These are phyloP conservation scores for Spialia ferax DNA, from an alignment of 2,888 invertebrate genomes.

Conservation along the genomic window DNA sequence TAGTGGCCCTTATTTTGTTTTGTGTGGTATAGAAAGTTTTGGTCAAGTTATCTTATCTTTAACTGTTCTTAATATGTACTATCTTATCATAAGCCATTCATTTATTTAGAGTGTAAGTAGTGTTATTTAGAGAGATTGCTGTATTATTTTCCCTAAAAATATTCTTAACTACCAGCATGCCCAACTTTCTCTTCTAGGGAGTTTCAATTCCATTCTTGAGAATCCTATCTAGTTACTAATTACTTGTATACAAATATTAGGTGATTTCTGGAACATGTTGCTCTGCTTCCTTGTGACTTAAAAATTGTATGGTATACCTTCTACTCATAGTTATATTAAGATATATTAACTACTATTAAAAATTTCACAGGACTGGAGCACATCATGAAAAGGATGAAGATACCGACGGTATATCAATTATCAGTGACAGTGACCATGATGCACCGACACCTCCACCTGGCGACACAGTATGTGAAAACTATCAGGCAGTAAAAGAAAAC, in stretches of 20 bases:
- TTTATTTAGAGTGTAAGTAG: background rate
- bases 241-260: too few species aligned
- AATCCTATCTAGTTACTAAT: too few species aligned
- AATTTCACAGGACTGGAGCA: conserved; percentile 53
- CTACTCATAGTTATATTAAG: background rate
- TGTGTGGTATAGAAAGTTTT: background rate
- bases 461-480: conserved; percentile 58
- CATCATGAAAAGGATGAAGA: conserved; percentile 79
- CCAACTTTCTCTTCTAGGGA: too few species aligned
- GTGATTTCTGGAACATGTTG: too few species aligned
- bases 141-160: background rate
- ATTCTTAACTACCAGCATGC: too few species aligned
- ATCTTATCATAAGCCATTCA: background rate
- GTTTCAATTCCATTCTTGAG: too few species aligned
- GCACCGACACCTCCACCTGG: conserved; percentile 57
- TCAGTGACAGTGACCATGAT: conserved; percentile 81
- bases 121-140: background rate
- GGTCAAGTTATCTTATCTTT: background rate
- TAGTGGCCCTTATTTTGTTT: too few species aligned
- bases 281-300: too few species aligned
- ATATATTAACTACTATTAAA: background rate
- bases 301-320: too few species aligned
- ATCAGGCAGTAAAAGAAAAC: conserved; percentile 52
- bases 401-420: conserved; percentile 83
- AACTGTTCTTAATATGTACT: background rate